A percentile compares a stretch with the other conserved stretches of the same genome.
Conservation (phyloP, 2,888 invertebrate species). For the Aricia artaxerxes region DNA sequence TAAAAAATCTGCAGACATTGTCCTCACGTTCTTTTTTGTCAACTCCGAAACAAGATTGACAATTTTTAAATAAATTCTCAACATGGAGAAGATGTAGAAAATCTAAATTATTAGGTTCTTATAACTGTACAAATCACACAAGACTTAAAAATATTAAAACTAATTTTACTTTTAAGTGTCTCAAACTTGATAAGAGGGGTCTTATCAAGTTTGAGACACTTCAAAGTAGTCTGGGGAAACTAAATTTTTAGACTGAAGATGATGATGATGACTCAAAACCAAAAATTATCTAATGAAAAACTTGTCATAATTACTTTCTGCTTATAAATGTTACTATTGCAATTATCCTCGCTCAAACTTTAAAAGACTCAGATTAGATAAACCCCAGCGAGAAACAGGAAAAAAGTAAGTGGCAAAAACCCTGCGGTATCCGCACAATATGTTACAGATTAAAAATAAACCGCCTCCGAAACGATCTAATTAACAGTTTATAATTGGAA, state of each 20-base stretch:
- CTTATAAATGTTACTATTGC: background rate
- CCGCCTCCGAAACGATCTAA: conserved; percentile 46
- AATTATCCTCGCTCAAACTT: background rate
- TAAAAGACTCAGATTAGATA: background rate
- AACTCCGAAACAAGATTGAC: conserved; percentile 12
- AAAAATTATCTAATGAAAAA: background rate
- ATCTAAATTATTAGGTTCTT: too few species aligned
- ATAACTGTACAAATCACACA: too few species aligned
- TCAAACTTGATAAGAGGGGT: too few species aligned
- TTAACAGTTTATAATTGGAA: conserved; percentile 64
- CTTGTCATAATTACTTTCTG: background rate
- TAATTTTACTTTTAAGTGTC: too few species aligned
- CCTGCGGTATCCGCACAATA: conserved; percentile 35
- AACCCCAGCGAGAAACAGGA: background rate
- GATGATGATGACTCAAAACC: background rate
- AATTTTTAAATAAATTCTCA: conserved; percentile 1
- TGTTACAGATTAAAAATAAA: conserved; percentile 36
- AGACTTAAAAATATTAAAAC: too few species aligned
- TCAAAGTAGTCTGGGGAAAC: too few species aligned
- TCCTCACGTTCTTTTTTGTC: conserved; percentile 42
- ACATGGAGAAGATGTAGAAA: background rate
- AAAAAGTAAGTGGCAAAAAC: conserved; percentile 32
- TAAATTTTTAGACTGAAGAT: too few species aligned
- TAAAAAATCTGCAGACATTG: conserved; percentile 63
- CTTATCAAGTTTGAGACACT: too few species aligned